These are phyloP conservation scores for Pangasianodon gigas DNA, from an alignment of 2,113 vertebrate species.

Conservation along the genomic window DNA sequence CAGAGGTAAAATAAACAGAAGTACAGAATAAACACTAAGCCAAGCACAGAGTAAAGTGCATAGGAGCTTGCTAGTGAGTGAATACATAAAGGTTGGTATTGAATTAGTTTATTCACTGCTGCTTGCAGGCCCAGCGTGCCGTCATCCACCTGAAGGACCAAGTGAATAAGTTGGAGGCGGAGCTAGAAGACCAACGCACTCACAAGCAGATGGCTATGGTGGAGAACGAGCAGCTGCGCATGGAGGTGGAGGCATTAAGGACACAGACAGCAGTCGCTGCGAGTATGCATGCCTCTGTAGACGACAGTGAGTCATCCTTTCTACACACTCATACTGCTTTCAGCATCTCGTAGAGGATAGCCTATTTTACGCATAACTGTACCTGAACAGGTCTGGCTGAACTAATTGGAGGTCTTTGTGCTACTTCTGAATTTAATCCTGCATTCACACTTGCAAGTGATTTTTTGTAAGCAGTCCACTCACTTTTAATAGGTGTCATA, in stretches of 20 bases:
- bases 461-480: not conserved
- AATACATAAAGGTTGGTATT: not conserved
- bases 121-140: constrained; percentile 79
- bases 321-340: not conserved
- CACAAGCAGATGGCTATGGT: constrained; percentile 84
- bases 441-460: not conserved
- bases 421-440: not conserved
- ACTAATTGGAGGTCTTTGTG: not conserved
- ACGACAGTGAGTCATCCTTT: constrained; percentile 79
- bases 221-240: constrained; percentile 84
- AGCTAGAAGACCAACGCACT: constrained; percentile 86
- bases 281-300: constrained; percentile 85
- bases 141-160: constrained; percentile 68
- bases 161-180: constrained; percentile 83
- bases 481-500: not conserved
- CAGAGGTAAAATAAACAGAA: constrained; percentile 61
- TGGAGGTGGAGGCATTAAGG: constrained; percentile 84
- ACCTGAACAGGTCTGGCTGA: not conserved
- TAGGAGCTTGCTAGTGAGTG: not conserved
- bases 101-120: not conserved
- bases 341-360: not conserved
- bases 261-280: constrained; percentile 76
- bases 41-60: not conserved
- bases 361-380: not conserved
- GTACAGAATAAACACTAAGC: not conserved